Conservation (phyloP, 2,888 invertebrate genomes). For the Belgica antarctica region DNA sequence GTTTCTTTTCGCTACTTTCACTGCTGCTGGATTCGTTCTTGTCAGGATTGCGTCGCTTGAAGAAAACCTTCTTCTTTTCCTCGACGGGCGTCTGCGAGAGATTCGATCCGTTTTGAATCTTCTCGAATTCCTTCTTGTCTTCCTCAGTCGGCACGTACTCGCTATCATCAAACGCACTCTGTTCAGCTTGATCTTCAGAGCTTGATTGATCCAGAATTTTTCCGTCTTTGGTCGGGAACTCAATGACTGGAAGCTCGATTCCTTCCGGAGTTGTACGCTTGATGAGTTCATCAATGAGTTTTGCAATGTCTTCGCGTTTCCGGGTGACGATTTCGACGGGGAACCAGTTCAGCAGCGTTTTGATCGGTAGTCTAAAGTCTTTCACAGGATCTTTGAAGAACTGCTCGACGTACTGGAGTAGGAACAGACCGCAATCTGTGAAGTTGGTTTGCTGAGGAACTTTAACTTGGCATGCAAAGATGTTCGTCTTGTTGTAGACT, state of each 20-base stretch:
- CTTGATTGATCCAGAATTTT: constrained; percentile 49
- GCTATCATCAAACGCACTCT: constrained; percentile 28
- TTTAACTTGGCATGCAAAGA: constrained; percentile 83
- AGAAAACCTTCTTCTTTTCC: background rate
- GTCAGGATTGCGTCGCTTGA: background rate
- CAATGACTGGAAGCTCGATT: constrained; percentile 66
- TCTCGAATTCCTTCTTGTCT: background rate
- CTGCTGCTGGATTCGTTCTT: background rate
- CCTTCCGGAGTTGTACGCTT: constrained; percentile 68
- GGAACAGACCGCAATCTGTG: constrained; percentile 93
- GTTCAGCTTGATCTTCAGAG: background rate
- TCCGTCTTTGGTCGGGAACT: constrained; percentile 75
- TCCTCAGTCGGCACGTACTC: constrained; percentile 10
- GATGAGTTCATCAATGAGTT: constrained; percentile 73
- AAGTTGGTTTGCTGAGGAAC: constrained; percentile 98
- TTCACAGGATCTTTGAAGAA: constrained; percentile 87
- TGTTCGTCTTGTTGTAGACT: constrained; percentile 73
- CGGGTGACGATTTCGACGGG: constrained; percentile 75
- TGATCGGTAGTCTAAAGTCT: constrained; percentile 80
- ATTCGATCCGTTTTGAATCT: constrained; percentile 27
- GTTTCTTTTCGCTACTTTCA: background rate
- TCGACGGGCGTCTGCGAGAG: background rate
- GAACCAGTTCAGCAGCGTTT: constrained; percentile 82
- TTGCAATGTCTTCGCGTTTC: constrained; percentile 83
- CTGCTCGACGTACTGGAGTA: constrained; percentile 93